Evolutionary conservation across 1,140 invertebrate species (phyloP).

Genomic region (Halictus rubicundus): DNA sequence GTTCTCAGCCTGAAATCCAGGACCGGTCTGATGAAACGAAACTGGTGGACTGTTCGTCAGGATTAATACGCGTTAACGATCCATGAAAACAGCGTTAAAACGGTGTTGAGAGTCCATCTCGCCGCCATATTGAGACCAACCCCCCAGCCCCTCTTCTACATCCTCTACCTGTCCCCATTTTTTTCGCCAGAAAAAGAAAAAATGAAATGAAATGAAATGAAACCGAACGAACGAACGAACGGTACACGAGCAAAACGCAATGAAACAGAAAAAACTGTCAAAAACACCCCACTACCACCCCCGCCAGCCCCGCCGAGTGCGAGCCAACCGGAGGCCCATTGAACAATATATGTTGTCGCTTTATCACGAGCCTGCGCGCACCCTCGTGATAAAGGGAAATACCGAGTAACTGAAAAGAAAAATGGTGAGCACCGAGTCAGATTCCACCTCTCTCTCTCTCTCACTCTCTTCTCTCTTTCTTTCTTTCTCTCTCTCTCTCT

Average conservation of each 20-base stretch:
- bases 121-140: not conserved
- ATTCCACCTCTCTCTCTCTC: slow-evolving; percentile 65
- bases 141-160: not conserved
- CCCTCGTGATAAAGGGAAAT: slow-evolving; percentile 69
- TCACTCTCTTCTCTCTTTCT: slow-evolving; percentile 66
- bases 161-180: no score
- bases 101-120: not conserved
- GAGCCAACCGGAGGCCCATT: slow-evolving; percentile 76
- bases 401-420: slow-evolving; percentile 56
- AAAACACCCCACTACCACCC: slow-evolving; percentile 68
- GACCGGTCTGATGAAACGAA: no score
- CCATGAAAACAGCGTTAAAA: no score
- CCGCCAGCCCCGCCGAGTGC: slow-evolving; percentile 80
- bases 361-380: slow-evolving; percentile 71
- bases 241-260: slow-evolving; percentile 57
- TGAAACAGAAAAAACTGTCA: slow-evolving; percentile 34
- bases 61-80: no score
- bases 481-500: slow-evolving; percentile 53
- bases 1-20: no score
- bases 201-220: no score
- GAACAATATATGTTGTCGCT: slow-evolving; percentile 62
- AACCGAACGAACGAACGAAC: slow-evolving; percentile 46
- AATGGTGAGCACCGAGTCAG: slow-evolving; percentile 80
- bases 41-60: no score
- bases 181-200: no score